phyloP scores from a whole-genome alignment of 2,888 invertebrate genomes.

The Limnephilus rhombicus region DNA sequence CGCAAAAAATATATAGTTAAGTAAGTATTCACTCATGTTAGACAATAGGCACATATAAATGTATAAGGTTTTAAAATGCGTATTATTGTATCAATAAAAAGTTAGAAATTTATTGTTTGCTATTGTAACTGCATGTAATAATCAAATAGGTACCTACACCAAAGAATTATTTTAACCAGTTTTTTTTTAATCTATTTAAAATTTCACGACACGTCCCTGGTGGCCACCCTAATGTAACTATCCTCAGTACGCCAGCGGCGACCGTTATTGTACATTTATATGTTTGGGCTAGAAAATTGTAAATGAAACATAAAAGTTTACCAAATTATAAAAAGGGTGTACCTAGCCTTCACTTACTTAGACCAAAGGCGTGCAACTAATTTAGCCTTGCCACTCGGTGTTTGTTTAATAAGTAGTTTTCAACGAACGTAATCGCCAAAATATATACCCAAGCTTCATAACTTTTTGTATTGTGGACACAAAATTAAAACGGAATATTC shows the following conservation, averaged over 20 bases:
- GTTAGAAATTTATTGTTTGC: no score
- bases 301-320: background rate
- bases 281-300: background rate
- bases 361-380: background rate
- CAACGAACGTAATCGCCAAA: background rate
- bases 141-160: no score
- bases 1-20: no score
- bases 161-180: no score
- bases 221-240: background rate
- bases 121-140: no score
- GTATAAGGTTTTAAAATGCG: no score
- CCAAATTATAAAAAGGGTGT: background rate
- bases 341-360: background rate
- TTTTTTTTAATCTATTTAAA: background rate
- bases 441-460: background rate
- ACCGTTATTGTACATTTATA: background rate
- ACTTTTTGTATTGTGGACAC: background rate
- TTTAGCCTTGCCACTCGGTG: background rate
- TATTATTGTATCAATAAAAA: no score
- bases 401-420: background rate
- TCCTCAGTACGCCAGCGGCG: background rate
- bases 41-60: no score
- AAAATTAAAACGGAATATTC: background rate
- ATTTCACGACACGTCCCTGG: background rate
- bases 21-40: no score